Conservation (phyloP, 1,140 invertebrate species). For the Olivierus martensii region DNA sequence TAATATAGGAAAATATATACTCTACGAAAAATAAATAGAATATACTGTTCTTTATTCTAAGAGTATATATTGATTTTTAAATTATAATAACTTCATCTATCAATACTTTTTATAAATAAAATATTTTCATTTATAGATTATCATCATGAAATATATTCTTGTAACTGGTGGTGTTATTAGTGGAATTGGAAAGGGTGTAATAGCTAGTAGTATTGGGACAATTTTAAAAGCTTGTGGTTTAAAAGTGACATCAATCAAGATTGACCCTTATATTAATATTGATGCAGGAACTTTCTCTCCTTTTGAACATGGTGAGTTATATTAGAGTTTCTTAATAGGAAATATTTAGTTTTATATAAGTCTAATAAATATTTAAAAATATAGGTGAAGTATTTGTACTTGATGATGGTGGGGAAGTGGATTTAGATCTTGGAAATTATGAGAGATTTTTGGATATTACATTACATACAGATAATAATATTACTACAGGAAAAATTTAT, state of each 20-base stretch:
- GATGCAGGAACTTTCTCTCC: conserved; percentile 98
- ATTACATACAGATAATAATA: conserved; percentile 91
- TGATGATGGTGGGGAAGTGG: conserved; percentile 98
- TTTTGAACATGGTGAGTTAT: conserved; percentile 83
- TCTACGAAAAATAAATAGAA: no score
- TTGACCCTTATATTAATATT: conserved; percentile 98
- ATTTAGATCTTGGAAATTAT: conserved; percentile 98
- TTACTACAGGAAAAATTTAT: conserved; percentile 99
- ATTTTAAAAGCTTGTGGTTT: conserved; percentile 85
- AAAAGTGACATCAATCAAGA: conserved; percentile 93
- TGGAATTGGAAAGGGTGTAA: conserved; percentile 95
- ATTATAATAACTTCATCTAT: no score
- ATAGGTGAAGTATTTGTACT: conserved; percentile 84
- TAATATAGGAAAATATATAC: no score
- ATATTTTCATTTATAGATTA: no score
- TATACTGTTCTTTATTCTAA: no score
- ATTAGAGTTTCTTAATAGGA: no score
- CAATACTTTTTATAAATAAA: no score
- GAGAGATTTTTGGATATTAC: conserved; percentile 97
- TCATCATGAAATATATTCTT: conserved; percentile 82
- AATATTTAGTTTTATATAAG: no score
- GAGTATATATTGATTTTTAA: no score
- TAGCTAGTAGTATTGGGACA: conserved; percentile 89
- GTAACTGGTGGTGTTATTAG: conserved; percentile 97
- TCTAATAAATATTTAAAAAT: no score